Evolutionary conservation across 2,797 vertebrate genomes (phyloP).

Genomic region (Anniella stebbinsi): DNA sequence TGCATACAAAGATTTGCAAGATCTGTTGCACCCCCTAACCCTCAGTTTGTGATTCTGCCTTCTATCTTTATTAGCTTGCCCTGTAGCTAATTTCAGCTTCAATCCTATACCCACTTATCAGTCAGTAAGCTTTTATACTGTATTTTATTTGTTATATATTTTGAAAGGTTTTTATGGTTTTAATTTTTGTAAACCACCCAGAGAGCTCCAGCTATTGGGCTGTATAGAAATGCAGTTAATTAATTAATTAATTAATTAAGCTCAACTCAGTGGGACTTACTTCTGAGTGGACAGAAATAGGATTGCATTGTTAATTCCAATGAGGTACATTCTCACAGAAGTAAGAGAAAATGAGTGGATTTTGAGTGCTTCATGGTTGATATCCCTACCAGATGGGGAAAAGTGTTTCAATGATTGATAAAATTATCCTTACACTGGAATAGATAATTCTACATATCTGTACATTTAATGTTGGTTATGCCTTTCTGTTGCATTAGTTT

Average conservation of each 20-base stretch:
- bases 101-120: background rate
- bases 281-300: background rate
- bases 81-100: slow-evolving; percentile 29
- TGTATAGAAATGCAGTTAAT: too few species aligned
- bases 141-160: too few species aligned
- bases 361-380: slow-evolving; percentile 20
- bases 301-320: background rate
- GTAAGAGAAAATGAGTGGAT: slow-evolving; percentile 36
- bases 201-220: too few species aligned
- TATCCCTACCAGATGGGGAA: slow-evolving; percentile 52
- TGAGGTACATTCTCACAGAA: background rate
- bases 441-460: slow-evolving; percentile 16
- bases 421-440: slow-evolving; percentile 49
- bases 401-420: slow-evolving; percentile 47
- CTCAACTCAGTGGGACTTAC: background rate
- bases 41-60: slow-evolving; percentile 1
- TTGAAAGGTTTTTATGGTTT: too few species aligned
- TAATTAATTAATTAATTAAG: too few species aligned
- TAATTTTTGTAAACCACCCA: too few species aligned
- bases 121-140: background rate
- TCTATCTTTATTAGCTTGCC: slow-evolving; percentile 23
- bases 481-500: slow-evolving; percentile 29
- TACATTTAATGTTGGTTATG: slow-evolving; percentile 20
- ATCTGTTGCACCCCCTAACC: slow-evolving; percentile 34
- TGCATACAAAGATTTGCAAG: slow-evolving; percentile 43